Base-by-base conservation (phyloP, 2,888 invertebrate species). In the Hymenopus coronatus region DNA sequence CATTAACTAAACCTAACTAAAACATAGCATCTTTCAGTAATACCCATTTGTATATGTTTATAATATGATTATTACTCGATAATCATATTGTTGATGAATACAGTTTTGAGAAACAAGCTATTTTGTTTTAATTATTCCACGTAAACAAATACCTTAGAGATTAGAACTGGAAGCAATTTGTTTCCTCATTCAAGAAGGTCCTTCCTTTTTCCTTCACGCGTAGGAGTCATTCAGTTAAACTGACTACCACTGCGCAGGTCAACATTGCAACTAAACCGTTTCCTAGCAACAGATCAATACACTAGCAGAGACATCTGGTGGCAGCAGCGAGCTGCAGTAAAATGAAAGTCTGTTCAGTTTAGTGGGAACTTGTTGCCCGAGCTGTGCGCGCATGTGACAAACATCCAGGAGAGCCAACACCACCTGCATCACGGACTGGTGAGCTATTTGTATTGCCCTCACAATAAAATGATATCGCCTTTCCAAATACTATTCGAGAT, bases 281-380 rank as follows among this genome's bases (percentile, higher is more conserved):
- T 54, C 82, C 87, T 82, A 87, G 82, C 87, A 87, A 82, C 87
- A 28, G 82, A 87, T 87, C 87, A 87, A 87, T 87, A 87, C 14
- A 82, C 4, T 20, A 20, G 20, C 54, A 70, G 12, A 15, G 70
- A n/a, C 33, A 28, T 28, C 81, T 82, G 82, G 82, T 25, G 33
- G 87, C 25, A n/a, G 25, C 8, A 20, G 30, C 20, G 28, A 85
- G 70, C 85, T 85, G 54, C 82, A 87, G 87, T 87, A 40, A 40
- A 40, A 40, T 40, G 40, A 40, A 40, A 12, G 54, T 25, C 54
- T 6, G 54, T 70, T 70, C 54, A 70, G 54, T 70, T 40, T 70
- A 70, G 54, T 70, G n/a, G 82, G 87, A 28, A 87, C 87, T 87
- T 82, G 87, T 87, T 87, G 87, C 87, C 87, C 87, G 33, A 30